Evolutionary conservation across 1,140 invertebrate species (phyloP), one percentile per base, ranked within the genome.

Genomic region (Drosophila sulfurigaster): DNA sequence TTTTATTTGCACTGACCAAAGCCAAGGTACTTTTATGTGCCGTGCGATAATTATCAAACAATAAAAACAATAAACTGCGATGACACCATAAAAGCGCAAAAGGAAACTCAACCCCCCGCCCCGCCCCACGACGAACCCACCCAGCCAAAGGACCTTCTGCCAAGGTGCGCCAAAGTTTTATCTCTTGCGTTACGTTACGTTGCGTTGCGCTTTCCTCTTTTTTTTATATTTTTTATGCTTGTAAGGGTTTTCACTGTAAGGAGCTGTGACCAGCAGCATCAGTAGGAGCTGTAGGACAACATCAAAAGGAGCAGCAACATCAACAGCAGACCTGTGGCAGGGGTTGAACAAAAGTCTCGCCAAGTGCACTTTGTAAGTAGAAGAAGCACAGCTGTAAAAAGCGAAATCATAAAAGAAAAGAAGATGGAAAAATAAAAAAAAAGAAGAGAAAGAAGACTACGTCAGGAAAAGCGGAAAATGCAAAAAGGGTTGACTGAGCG

Each of bases 31-130:
- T 81, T 85, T 76, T 87, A 75, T 75, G 72, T 75, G 72, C 76
- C 67, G 60, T 70, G 83, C 76, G 76, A 86, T 86, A 86, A 86
- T 86, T 86, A 86, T 86, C 83, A 86, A 86, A 86, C 82, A 86
- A 86, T 86, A 88, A 86, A 86, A 86, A 88, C 82, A 86, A 86
- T 86, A 86, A 86, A 88, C 83, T 86, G 76, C 69, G 72, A 82
- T 75, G 83, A 88, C 83, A 86, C 83, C 79, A 77, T 79, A 79
- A 79, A 79, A 66, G 52, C 64, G 75, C 60, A 77, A 72, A 64
- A 57, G 58, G 66, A 66, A 72, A 28, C 41, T 25, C 20, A 25
- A 25, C 20, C 20, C 20, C 20, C 20, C 20, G 2, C 20, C 0
- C 20, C 20, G 20, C 20, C 3, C 20, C 20, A 3, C 3, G 20